Evolutionary conservation across 2,113 vertebrate genomes (phyloP).

Genomic region (Mobula birostris): DNA sequence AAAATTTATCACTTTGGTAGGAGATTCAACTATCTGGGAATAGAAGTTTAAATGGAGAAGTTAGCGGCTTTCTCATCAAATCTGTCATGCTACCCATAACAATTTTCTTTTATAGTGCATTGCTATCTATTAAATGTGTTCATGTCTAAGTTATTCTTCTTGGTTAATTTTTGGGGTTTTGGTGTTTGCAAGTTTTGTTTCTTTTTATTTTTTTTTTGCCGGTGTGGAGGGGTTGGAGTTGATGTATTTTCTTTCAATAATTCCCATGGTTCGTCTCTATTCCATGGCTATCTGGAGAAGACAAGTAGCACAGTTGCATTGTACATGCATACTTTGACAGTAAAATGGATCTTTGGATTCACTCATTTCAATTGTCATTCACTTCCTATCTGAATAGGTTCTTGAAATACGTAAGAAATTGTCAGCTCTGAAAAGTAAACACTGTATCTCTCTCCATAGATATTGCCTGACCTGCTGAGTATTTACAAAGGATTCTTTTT

Average conservation of each 20-base stretch:
- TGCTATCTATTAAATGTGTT: not conserved
- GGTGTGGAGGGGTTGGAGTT: no score
- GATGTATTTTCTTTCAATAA: no score
- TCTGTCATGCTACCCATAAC: not conserved
- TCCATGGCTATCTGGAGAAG: no score
- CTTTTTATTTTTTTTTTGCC: no score
- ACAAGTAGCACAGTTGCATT: no score
- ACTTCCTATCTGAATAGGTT: not conserved
- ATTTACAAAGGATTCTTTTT: no score
- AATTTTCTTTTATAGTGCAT: not conserved
- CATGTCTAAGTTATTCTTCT: not conserved
- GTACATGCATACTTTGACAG: no score
- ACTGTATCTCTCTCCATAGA: no score
- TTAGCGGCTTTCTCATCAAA: not conserved
- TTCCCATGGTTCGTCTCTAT: no score
- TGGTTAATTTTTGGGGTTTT: not conserved
- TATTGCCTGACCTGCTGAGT: no score
- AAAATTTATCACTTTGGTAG: conserved; percentile 1
- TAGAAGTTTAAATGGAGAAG: not conserved
- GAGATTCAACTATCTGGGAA: not conserved
- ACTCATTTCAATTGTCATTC: not conserved
- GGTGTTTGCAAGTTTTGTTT: no score
- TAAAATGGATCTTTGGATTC: no score
- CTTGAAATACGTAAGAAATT: not conserved
- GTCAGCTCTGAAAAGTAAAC: not conserved